Base-by-base conservation (phyloP, 2,888 invertebrate genomes). In the Drepana falcataria region DNA sequence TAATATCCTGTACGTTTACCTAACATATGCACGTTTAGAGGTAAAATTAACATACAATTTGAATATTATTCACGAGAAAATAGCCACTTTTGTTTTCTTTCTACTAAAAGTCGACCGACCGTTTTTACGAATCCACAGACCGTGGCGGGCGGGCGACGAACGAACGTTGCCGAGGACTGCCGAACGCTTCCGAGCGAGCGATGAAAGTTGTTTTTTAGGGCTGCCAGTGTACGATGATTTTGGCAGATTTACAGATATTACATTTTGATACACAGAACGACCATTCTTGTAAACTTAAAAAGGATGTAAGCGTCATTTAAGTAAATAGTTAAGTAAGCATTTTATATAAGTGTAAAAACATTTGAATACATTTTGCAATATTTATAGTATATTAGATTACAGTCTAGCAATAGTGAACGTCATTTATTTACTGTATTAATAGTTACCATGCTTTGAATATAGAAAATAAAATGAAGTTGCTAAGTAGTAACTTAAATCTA, bases 161-260 rank as follows among this genome's bases (percentile, higher is more conserved):
- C 60, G 61, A 58, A 35, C 33, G 21, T 35, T 2, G 35, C 58
- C 61, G 60, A 58, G 5, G 47, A n/a, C 33, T 51, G 40, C 59
- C 76, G 76, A 68, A 58, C 57, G 48, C 51, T 33, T 35, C 63
- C 70, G 76, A 74, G 54, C 56, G 64, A 48, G 21, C 63, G 66
- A 75, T 75, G 83, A 82, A 82, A 81, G 82, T 81, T 77, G 73
- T 64, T 60, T 62, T 53, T 47, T 51, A 40, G 75, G 56, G 79
- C 73, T 79, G 79, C 60, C 68, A 73, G 60, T 1, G 37, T 48
- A 53, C 47, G 59, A 60, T 1, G 9, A 6, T 9, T 9, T 9
- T 2, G 3, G 51, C 33, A 40, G 7, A 40, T 37, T 41, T 51
- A 51, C 41, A 6, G 51, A 21, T 21, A 21, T 21, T 40, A 55